A percentile compares a stretch with the other conserved stretches of the same genome.
Evolutionary conservation across 2,888 invertebrate genomes (phyloP).

Genomic region (Carcina quercana): DNA sequence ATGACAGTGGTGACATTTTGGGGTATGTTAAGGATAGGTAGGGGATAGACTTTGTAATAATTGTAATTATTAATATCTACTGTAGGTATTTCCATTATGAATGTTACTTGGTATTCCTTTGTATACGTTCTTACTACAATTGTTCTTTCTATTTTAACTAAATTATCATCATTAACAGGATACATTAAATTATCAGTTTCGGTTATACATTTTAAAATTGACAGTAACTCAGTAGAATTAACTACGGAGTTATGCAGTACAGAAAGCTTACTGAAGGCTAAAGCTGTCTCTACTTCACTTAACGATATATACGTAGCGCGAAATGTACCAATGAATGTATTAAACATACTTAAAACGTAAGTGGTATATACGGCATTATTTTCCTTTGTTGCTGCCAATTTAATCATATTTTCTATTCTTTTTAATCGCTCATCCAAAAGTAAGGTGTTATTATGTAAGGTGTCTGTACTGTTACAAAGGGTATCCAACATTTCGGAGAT

Average conservation of each 20-base stretch:
- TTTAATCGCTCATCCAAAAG: no score
- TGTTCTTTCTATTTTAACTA: slow-evolving; percentile 1
- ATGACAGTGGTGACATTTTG: neutral
- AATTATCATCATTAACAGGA: neutral
- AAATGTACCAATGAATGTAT: slow-evolving; percentile 5
- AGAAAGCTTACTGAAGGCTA: slow-evolving; percentile 4
- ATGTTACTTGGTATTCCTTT: neutral
- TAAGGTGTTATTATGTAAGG: neutral
- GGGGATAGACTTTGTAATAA: neutral
- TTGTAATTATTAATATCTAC: neutral
- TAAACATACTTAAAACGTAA: neutral
- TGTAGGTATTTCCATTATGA: slow-evolving; percentile 3
- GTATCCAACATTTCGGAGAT: neutral
- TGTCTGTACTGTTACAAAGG: neutral
- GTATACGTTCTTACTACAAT: slow-evolving; percentile 2
- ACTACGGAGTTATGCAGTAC: slow-evolving; percentile 7
- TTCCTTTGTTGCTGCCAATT: neutral
- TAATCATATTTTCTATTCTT: neutral
- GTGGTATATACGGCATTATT: neutral
- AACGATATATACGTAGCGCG: neutral
- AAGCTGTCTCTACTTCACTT: slow-evolving; percentile 4
- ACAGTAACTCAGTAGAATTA: neutral
- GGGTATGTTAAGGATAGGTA: neutral
- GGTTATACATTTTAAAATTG: neutral
- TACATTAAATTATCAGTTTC: neutral